Evolutionary conservation across 1,140 invertebrate species (phyloP).

Genomic region (Nephila pilipes): DNA sequence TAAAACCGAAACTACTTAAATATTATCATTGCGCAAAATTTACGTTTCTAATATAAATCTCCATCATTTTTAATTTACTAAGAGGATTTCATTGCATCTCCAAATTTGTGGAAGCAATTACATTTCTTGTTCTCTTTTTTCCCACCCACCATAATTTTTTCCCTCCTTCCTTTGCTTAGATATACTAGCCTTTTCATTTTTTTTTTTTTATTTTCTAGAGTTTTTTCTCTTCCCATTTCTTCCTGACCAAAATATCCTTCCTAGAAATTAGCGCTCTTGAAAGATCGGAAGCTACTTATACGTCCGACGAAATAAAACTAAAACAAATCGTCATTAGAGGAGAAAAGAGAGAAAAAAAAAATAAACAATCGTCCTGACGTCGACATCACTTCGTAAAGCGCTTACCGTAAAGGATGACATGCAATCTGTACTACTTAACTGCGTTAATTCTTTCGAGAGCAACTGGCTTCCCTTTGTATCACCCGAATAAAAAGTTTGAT

Average conservation of each 20-base stretch:
- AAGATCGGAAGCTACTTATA: slow-evolving; percentile 44
- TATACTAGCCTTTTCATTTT: neutral
- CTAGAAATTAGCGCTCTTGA: slow-evolving; percentile 38
- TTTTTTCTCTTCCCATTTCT: slow-evolving; percentile 33
- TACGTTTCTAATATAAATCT: slow-evolving; percentile 62
- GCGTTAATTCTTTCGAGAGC: slow-evolving; percentile 42
- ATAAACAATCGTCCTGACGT: slow-evolving; percentile 49
- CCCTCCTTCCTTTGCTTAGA: neutral
- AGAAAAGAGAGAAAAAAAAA: slow-evolving; percentile 3
- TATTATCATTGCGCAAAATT: slow-evolving; percentile 57
- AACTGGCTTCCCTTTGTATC: slow-evolving; percentile 15
- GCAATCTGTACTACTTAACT: slow-evolving; percentile 62
- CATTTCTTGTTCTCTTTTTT: slow-evolving; percentile 9
- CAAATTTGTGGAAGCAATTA: slow-evolving; percentile 68
- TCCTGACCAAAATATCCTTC: slow-evolving; percentile 35
- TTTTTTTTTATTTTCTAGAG: neutral
- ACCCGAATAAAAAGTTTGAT: slow-evolving; percentile 29
- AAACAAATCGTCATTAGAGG: slow-evolving; percentile 62
- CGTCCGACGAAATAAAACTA: slow-evolving; percentile 28
- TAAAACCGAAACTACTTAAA: slow-evolving; percentile 48
- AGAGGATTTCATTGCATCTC: slow-evolving; percentile 61
- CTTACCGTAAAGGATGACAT: slow-evolving; percentile 55
- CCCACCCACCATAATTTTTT: neutral
- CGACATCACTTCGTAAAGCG: slow-evolving; percentile 41
- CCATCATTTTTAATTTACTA: slow-evolving; percentile 64